These are phyloP conservation scores for Dendrolimus houi DNA, from an alignment of 2,888 invertebrate genomes.

Conservation along the genomic window DNA sequence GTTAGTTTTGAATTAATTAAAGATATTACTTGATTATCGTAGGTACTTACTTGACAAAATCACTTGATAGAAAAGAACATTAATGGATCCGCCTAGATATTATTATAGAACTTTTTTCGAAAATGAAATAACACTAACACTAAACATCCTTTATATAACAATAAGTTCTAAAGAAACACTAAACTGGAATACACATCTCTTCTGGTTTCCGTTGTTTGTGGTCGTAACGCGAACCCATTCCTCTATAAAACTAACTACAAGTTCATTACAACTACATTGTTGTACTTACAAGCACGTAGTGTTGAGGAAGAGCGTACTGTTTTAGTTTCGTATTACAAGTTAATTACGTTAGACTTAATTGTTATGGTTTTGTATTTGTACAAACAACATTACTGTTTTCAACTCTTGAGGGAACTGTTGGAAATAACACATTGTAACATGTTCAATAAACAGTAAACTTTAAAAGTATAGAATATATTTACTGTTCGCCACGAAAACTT, in stretches of 20 bases:
- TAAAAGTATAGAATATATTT: too few species aligned
- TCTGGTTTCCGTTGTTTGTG: conserved; percentile 6
- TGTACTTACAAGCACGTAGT: background rate
- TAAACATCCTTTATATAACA: too few species aligned
- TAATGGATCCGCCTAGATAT: conserved; percentile 4
- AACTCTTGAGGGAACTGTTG: background rate
- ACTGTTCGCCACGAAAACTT: too few species aligned
- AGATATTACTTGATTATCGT: too few species aligned
- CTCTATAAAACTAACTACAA: conserved; percentile 18
- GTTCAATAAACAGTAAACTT: too few species aligned
- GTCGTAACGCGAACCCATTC: conserved; percentile 1
- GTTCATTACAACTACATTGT: conserved; percentile 11
- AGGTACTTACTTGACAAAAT: too few species aligned
- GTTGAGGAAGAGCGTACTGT: background rate
- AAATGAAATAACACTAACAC: too few species aligned
- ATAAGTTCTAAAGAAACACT: background rate
- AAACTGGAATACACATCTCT: background rate
- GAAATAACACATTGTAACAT: too few species aligned
- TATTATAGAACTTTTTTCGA: conserved; percentile 11
- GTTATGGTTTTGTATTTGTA: background rate
- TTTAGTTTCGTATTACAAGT: background rate
- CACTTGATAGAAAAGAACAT: too few species aligned
- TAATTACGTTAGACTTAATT: background rate
- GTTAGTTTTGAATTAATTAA: too few species aligned
- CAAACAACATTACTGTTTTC: background rate